A percentile compares a stretch with the other conserved stretches of the same genome.
Evolutionary conservation across 2,113 vertebrate genomes (phyloP).

Genomic region (Oncorhynchus mykiss): DNA sequence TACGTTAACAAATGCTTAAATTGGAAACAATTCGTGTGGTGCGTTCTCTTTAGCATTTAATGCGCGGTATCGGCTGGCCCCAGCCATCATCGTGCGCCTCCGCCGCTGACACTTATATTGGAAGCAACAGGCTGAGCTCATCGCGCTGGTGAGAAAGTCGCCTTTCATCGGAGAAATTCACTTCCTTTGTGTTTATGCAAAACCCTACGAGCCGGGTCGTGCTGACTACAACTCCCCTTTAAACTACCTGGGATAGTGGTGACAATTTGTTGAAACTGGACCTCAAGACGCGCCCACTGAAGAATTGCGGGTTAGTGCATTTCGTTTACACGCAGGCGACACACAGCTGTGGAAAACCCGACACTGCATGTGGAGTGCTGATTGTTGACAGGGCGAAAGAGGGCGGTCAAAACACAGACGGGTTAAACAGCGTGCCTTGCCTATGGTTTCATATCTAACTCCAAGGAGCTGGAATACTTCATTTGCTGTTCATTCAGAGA

Average conservation of each 20-base stretch:
- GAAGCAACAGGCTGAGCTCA: background rate
- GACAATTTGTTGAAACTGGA: background rate
- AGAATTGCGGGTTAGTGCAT: slow-evolving; percentile 1
- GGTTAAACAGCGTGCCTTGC: slow-evolving; percentile 2
- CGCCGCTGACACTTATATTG: background rate
- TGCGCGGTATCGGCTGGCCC: background rate
- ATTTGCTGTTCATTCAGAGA: background rate
- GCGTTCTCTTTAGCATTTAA: background rate
- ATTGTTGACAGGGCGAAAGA: slow-evolving; percentile 40
- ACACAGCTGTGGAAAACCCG: slow-evolving; percentile 3
- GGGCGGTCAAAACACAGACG: slow-evolving; percentile 53
- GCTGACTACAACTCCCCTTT: background rate
- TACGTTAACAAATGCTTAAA: background rate
- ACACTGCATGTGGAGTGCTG: background rate
- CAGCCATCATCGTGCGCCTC: background rate
- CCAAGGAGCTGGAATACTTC: slow-evolving; percentile 18
- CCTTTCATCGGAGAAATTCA: background rate
- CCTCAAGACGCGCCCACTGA: background rate
- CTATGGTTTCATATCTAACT: slow-evolving; percentile 19
- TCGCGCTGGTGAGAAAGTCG: background rate
- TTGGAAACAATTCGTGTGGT: background rate
- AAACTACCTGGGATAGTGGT: background rate
- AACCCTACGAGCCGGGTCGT: background rate
- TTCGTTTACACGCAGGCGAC: slow-evolving; percentile 35
- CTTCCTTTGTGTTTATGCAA: background rate